These are phyloP conservation scores for Phyllotreta cruciferae DNA, from an alignment of 2,888 invertebrate genomes.

Conservation along the genomic window DNA sequence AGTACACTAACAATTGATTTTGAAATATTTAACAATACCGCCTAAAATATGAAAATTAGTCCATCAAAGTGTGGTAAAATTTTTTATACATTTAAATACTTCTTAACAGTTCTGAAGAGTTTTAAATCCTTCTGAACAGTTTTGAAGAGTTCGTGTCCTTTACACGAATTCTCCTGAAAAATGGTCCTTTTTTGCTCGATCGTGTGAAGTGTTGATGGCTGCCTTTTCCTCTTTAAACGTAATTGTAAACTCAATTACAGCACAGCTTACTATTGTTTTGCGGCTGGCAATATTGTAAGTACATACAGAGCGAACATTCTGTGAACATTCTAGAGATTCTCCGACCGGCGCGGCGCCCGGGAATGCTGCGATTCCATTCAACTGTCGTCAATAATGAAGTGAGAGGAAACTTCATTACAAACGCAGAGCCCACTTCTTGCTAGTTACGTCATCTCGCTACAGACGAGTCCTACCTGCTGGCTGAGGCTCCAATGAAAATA, in stretches of 20 bases:
- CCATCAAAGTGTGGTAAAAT: too few relatives aligned
- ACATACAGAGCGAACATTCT: constrained; percentile 1
- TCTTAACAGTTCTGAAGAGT: too few relatives aligned
- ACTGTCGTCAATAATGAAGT: constrained; percentile 22
- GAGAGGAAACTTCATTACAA: constrained; percentile 21
- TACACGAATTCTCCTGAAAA: too few relatives aligned
- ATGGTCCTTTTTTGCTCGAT: too few relatives aligned
- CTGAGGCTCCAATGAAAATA: constrained; percentile 1
- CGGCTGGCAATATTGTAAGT: constrained; percentile 5
- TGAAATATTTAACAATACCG: too few relatives aligned
- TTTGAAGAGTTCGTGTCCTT: too few relatives aligned
- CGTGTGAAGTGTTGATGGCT: too few relatives aligned
- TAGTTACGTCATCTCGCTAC: neutral
- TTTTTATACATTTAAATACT: too few relatives aligned
- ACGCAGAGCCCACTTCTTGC: constrained; percentile 21
- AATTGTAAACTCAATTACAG: neutral
- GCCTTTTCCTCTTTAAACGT: neutral
- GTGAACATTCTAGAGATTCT: constrained; percentile 23
- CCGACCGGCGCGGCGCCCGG: constrained; percentile 5
- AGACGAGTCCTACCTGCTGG: neutral
- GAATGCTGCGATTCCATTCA: constrained; percentile 23
- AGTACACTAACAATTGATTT: too few relatives aligned
- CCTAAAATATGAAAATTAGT: too few relatives aligned
- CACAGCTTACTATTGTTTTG: constrained; percentile 22
- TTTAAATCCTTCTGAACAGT: too few relatives aligned